Percentiles rank a stretch among this genome's conserved stretches.
Evolutionary conservation across 2,113 vertebrate species (phyloP).

Genomic region (Physeter macrocephalus): DNA sequence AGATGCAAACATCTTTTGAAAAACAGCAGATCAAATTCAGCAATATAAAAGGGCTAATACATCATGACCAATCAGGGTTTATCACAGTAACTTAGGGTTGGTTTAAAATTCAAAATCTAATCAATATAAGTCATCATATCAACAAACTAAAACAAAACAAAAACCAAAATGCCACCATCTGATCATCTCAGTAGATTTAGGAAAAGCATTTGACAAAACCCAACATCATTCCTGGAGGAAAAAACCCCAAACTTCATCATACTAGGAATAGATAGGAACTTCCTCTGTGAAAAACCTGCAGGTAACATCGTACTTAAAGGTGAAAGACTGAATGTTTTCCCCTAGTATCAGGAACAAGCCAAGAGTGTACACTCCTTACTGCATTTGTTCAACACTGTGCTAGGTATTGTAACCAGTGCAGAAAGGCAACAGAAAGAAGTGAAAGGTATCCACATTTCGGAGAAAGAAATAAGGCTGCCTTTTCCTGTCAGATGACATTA

Average conservation of each 20-base stretch:
- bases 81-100: not conserved
- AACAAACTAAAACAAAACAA: not conserved
- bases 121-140: not conserved
- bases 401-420: not conserved
- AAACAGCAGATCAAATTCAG: not conserved
- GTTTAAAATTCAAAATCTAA: not conserved
- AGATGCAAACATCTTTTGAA: not conserved
- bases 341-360: not conserved
- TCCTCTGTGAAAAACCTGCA: not conserved
- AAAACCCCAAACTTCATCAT: not conserved
- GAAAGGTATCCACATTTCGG: not conserved
- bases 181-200: not conserved
- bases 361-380: not conserved
- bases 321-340: not conserved
- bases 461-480: not conserved
- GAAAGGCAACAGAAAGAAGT: not conserved
- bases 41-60: not conserved
- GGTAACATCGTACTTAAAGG: not conserved
- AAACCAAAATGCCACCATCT: not conserved
- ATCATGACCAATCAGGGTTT: not conserved
- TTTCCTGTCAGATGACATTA: not conserved
- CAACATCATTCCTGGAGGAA: not conserved
- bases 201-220: not conserved
- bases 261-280: not conserved
- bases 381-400: not conserved